These are phyloP conservation scores for Aphrophora alni DNA, from an alignment of 2,888 invertebrate genomes.

Conservation along the genomic window DNA sequence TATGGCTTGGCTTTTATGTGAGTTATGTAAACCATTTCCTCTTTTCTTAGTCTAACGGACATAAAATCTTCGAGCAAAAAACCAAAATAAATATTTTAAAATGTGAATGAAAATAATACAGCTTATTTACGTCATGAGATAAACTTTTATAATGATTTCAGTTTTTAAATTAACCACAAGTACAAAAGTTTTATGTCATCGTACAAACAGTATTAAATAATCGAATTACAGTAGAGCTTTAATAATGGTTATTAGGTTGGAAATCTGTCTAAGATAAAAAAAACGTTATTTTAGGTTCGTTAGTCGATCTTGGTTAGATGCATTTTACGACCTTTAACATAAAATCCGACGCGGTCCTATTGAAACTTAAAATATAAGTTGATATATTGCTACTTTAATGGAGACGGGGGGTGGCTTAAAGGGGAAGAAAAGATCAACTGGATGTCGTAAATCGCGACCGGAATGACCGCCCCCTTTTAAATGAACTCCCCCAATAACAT, in stretches of 20 bases:
- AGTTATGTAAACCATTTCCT: too few relatives aligned
- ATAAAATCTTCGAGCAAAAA: too few relatives aligned
- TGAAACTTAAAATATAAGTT: background rate
- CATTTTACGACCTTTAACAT: background rate
- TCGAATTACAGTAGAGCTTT: background rate
- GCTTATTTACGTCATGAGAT: background rate
- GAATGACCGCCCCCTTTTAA: constrained; percentile 33
- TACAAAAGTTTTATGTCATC: background rate
- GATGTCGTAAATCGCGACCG: constrained; percentile 36
- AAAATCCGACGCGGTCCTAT: background rate
- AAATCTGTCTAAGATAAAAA: background rate
- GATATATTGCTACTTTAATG: background rate
- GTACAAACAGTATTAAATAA: background rate
- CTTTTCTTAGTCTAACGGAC: too few relatives aligned
- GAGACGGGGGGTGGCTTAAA: constrained; percentile 35
- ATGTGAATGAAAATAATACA: background rate
- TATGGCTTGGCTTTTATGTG: too few relatives aligned
- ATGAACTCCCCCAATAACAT: constrained; percentile 21
- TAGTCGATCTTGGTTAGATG: background rate
- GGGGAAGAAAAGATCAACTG: constrained; percentile 25
- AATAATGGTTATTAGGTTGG: background rate
- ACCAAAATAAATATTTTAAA: background rate
- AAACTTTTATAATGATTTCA: background rate
- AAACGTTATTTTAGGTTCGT: background rate
- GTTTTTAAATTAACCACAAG: background rate